Conservation (phyloP, 2,888 invertebrate species). For the Notocelia uddmanniana region DNA sequence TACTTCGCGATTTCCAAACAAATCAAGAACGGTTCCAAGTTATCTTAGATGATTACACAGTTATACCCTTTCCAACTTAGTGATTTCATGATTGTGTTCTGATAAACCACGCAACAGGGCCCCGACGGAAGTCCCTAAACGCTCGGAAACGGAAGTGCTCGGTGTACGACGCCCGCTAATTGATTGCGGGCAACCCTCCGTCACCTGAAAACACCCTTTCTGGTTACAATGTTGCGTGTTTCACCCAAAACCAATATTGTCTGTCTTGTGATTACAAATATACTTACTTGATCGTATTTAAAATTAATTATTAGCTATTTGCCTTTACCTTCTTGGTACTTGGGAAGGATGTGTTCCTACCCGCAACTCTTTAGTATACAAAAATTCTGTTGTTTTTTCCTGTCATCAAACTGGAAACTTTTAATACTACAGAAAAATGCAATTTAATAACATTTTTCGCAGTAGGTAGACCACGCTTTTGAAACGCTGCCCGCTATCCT, state of each 20-base stretch:
- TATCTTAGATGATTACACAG: neutral
- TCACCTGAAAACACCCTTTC: conserved; percentile 47
- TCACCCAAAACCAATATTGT: conserved; percentile 22
- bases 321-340: neutral
- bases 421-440: neutral
- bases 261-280: conserved; percentile 17
- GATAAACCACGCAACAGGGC: conserved; percentile 54
- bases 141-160: conserved; percentile 81
- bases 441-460: neutral
- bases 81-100: conserved; percentile 28
- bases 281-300: neutral
- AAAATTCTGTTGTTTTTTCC: neutral
- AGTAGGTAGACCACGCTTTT: neutral
- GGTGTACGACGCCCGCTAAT: conserved; percentile 77
- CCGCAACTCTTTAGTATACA: neutral
- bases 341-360: too few species aligned
- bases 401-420: neutral
- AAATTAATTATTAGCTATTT: neutral
- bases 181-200: conserved; percentile 77
- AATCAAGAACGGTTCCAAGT: neutral
- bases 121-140: conserved; percentile 81
- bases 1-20: neutral
- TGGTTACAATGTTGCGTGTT: conserved; percentile 32
- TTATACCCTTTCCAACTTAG: conserved; percentile 1
- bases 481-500: neutral